These are phyloP conservation scores for Oopsacas minuta DNA, from an alignment of 37 sponge, comb jelly and placozoan genomes.

Conservation along the genomic window DNA sequence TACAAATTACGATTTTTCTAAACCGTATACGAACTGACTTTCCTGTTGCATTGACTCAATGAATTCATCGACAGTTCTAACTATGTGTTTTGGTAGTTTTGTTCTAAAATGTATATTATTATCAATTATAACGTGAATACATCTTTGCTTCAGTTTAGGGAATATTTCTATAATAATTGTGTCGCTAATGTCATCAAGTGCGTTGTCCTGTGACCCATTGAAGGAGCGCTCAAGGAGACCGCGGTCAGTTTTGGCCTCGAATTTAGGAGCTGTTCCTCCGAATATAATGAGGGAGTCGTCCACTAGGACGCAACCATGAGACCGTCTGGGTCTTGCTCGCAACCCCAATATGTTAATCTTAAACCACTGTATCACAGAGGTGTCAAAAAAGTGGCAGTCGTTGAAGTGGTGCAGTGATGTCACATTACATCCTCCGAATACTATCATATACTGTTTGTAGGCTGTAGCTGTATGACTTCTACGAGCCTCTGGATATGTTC, in stretches of 20 bases:
- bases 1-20: no score
- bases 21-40: neutral
- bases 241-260: neutral
- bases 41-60: neutral
- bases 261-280: neutral
- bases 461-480: neutral
- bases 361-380: neutral
- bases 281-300: neutral
- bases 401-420: neutral
- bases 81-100: neutral
- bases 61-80: neutral
- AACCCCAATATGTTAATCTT: neutral
- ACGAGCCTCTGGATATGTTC: neutral
- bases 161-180: neutral
- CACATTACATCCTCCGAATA: neutral
- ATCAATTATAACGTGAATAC: neutral
- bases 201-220: neutral
- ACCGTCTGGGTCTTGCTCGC: neutral
- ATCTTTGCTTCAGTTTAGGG: slow-evolving; percentile 1
- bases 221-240: neutral
- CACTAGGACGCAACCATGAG: neutral
- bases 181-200: neutral
- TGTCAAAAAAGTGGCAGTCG: neutral
- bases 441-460: neutral
- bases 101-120: neutral